Base-by-base conservation (phyloP, 2,888 invertebrate species). In the Magallana nippona region DNA sequence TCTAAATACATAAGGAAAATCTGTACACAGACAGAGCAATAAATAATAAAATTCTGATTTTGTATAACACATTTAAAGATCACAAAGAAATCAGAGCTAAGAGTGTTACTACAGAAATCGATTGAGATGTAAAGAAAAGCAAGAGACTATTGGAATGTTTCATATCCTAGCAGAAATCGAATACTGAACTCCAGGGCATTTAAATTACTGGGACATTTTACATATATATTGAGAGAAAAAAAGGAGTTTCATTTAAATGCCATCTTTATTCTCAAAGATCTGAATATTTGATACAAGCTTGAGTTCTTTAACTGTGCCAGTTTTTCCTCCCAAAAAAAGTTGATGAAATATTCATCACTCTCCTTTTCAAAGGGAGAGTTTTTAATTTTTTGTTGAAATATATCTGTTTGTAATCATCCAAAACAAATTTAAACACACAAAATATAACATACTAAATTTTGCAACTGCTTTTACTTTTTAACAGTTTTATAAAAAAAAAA, bases 21-120 rank as follows among this genome's bases (percentile, higher is more conserved):
- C 17, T 32, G 11, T 71, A 22, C 32, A 32, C 71, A 71, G 22
- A 32, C 15, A 71, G 27, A 71, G 15, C 71, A 71, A 71, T 22
- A 71, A 71, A 32, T 71, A 32, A 71, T 71, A 71, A 71, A 71
- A 71, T 71, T 71, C 15, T 44, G 44, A 8, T 44, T 22, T 27
- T 15, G 27, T 71, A 27, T 27, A 71, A 27, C 13, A 13, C 71
- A 27, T 71, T 71, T 71, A 71, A 71, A 71, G 71, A 27, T 71
- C 71, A 71, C 27, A 71, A 32, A 44, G 2, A 19, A 17, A 71
- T 5, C 71, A 27, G 63, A 22, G 27, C 27, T 27, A 11, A 71
- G n/a, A 32, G 71, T 27, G 32, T 22, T 15, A 71, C 2, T 10
- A 71, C 13, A 71, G 62, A 71, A 71, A 71, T 27, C 32, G 3